These are phyloP conservation scores for Heptranchias perlo DNA, from an alignment of 2,113 vertebrate species.

Conservation along the genomic window DNA sequence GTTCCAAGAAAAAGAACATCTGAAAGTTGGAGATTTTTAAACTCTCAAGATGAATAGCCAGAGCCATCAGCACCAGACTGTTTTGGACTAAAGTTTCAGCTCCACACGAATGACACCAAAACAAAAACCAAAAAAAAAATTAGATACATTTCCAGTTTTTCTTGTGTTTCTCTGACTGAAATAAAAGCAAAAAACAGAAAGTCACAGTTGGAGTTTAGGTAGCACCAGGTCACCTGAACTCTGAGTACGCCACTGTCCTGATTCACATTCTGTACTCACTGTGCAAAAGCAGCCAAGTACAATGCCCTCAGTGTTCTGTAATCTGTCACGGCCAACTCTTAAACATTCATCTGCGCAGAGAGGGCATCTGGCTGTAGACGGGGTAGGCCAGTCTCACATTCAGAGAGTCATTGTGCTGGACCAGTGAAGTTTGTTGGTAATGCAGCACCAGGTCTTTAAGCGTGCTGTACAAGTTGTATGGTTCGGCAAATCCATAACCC, in stretches of 20 bases:
- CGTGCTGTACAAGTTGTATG: slow-evolving; percentile 84
- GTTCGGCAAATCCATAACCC: slow-evolving; percentile 89
- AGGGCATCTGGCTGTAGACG: slow-evolving; percentile 78
- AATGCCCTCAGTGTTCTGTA: slow-evolving; percentile 80
- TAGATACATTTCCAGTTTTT: slow-evolving; percentile 38
- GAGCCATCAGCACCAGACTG: slow-evolving; percentile 32
- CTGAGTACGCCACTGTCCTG: slow-evolving; percentile 60
- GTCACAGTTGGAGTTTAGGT: slow-evolving; percentile 64
- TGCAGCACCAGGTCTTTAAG: slow-evolving; percentile 93
- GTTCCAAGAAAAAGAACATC: slow-evolving; percentile 24
- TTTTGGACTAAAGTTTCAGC: slow-evolving; percentile 28
- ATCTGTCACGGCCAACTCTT: slow-evolving; percentile 18
- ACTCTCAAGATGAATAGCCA: slow-evolving; percentile 15
- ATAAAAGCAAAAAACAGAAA: slow-evolving; percentile 35
- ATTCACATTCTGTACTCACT: slow-evolving; percentile 98
- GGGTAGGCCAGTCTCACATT: slow-evolving; percentile 88
- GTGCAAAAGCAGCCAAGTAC: slow-evolving; percentile 98
- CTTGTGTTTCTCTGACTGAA: slow-evolving; percentile 35
- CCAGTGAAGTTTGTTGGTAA: slow-evolving; percentile 87
- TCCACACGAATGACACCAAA: slow-evolving; percentile 23
- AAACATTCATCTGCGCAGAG: slow-evolving; percentile 72
- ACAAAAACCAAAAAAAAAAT: slow-evolving; percentile 31
- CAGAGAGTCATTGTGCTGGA: slow-evolving; percentile 90
- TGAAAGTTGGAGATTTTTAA: slow-evolving; percentile 26
- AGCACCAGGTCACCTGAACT: slow-evolving; percentile 72